Conservation (phyloP, 2,888 invertebrate species). For the Melikaiella ostensackeni region DNA sequence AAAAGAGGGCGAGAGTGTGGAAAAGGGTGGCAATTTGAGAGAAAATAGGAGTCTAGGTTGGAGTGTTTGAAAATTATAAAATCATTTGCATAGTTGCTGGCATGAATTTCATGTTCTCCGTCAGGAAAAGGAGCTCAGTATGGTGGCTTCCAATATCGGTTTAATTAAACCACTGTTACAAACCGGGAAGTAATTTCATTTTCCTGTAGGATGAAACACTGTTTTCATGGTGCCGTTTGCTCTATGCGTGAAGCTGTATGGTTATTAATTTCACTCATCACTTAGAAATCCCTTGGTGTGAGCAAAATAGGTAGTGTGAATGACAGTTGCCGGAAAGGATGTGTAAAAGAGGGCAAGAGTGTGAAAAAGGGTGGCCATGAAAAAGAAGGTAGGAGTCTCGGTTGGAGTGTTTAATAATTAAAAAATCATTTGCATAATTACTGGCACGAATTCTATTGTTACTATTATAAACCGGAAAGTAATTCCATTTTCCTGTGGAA, state of each 20-base stretch:
- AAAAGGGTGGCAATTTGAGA: neutral
- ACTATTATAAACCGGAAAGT: slow-evolving; percentile 47
- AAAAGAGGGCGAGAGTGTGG: neutral
- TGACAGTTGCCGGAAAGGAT: slow-evolving; percentile 8
- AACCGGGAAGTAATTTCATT: slow-evolving; percentile 52
- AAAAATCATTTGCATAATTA: neutral
- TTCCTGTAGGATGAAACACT: slow-evolving; percentile 52
- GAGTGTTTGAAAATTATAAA: neutral
- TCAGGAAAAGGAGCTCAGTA: slow-evolving; percentile 2
- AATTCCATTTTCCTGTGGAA: slow-evolving; percentile 53
- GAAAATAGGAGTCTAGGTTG: neutral
- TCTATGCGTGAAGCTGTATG: neutral
- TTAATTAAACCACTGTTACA: slow-evolving; percentile 54
- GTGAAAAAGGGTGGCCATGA: neutral
- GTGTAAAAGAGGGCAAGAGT: slow-evolving; percentile 1
- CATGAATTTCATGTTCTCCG: neutral
- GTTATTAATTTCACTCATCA: neutral
- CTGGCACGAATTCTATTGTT: neutral
- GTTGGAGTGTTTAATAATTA: neutral
- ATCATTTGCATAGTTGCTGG: neutral
- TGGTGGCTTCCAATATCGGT: slow-evolving; percentile 53
- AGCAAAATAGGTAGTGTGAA: neutral
- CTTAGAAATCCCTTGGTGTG: neutral
- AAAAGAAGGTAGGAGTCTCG: neutral
- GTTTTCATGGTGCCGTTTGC: slow-evolving; percentile 46